Evolutionary conservation across 2,888 invertebrate genomes (phyloP), one percentile per base, ranked within the genome.

Genomic region (Synanthedon andrenaeformis): DNA sequence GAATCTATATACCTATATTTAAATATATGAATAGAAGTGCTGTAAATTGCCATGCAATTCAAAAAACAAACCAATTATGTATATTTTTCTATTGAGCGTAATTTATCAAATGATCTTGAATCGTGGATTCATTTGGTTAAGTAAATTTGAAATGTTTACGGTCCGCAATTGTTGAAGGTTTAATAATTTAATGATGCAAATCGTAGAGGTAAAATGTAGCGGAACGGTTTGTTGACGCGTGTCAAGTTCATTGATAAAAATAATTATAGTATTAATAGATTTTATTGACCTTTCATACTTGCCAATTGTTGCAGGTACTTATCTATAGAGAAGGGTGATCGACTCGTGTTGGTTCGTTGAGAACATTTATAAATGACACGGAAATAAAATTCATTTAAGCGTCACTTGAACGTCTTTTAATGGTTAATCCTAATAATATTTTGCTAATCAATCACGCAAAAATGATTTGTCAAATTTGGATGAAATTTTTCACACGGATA

Each of bases 211-310:
- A 69, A 70, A 70, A 58, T 63, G 61, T 68, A 76, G 70, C 74
- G 75, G 72, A 67, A 71, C 74, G 45, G 56, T 59, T 57, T 65
- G 72, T 56, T 69, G 76, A 74, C 73, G 79, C 80, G 76, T 77
- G 70, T 73, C 82, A 73, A 72, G 73, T 76, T 76, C 79, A 82
- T 82, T 81, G 81, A 81, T 81, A 77, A 75, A 78, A 75, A 77
- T 79, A 81, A 78, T 74, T 76, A 66, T 58, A 62, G 51, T 61
- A 67, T 69, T 70, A 70, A 73, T 75, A 74, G 72, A 41, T 60
- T 66, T 54, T 62, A 62, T 62, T 68, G 78, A 75, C 78, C 79
- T 78, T 76, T 69, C 69, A 64, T 67, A 63, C 63, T 65, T 75
- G 73, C 69, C 75, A 75, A 71, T 67, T n/a, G 51, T 49, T 23